phyloP scores from a whole-genome alignment of 2,113 vertebrate genomes.

The Ptyas mucosa region DNA sequence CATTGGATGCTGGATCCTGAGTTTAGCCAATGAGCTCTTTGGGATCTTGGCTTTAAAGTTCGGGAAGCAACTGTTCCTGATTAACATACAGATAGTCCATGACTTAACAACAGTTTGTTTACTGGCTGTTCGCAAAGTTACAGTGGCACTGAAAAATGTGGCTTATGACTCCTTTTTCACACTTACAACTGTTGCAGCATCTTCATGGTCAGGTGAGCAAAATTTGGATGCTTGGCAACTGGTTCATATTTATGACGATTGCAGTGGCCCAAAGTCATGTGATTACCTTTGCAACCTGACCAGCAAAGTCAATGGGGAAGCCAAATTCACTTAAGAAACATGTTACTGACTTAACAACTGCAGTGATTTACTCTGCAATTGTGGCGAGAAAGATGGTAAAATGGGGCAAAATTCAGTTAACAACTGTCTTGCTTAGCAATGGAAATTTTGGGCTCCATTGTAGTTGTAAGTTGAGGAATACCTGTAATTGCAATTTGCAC shows the following conservation, averaged over 20 bases:
- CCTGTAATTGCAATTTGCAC: not conserved
- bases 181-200: not conserved
- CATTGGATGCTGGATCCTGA: not conserved
- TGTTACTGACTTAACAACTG: not conserved
- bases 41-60: not conserved
- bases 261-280: not conserved
- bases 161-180: not conserved
- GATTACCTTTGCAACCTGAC: not conserved
- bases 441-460: not conserved
- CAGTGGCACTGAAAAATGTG: not conserved
- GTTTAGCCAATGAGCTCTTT: not conserved
- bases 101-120: not conserved
- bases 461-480: not conserved
- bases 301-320: not conserved
- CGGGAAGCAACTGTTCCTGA: not conserved
- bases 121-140: not conserved
- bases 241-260: not conserved
- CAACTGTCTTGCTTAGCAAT: not conserved
- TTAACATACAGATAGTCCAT: not conserved
- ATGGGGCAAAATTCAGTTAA: not conserved
- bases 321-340: not conserved
- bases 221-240: not conserved
- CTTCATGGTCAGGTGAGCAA: not conserved
- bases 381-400: not conserved
- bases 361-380: too few relatives aligned